Percentiles rank a stretch among this genome's conserved stretches.
Conservation (phyloP, 2,113 vertebrate species). For the Pteropus alecto region DNA sequence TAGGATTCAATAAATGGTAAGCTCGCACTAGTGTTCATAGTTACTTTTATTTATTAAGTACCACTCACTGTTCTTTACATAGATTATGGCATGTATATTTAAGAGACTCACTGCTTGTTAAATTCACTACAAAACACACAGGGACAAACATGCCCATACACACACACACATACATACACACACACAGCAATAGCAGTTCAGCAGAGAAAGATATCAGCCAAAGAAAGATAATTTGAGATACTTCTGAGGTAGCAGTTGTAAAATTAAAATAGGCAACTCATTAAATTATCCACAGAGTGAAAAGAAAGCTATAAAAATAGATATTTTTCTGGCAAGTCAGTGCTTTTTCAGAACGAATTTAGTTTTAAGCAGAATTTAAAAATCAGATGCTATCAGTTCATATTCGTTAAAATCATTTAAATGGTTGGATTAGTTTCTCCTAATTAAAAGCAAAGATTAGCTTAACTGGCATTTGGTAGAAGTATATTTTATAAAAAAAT, state of each 20-base stretch:
- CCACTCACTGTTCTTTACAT: background rate
- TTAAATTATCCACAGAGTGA: conserved; percentile 73
- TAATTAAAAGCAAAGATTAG: conserved; percentile 58
- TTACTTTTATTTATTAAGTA: conserved; percentile 54
- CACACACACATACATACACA: background rate
- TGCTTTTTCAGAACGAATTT: conserved; percentile 69
- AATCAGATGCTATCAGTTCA: conserved; percentile 60
- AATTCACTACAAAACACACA: conserved; percentile 42
- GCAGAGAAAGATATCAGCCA: conserved; percentile 59
- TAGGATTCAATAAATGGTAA: background rate
- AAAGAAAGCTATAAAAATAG: conserved; percentile 75
- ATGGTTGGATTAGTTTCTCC: conserved; percentile 43
- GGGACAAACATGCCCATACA: background rate
- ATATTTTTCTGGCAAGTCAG: conserved; percentile 80
- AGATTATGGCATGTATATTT: conserved; percentile 32
- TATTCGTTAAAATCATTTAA: conserved; percentile 55
- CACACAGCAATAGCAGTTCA: conserved; percentile 43
- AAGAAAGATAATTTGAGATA: conserved; percentile 72
- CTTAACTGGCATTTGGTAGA: conserved; percentile 46
- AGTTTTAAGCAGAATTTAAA: conserved; percentile 69
- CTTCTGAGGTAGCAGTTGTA: conserved; percentile 77
- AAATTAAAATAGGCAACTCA: conserved; percentile 78
- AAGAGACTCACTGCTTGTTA: conserved; percentile 37
- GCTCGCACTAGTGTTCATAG: conserved; percentile 25
- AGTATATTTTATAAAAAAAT: conserved; percentile 51